phyloP scores from a whole-genome alignment of 1,140 invertebrate species.

The Pseudoatta argentina region DNA sequence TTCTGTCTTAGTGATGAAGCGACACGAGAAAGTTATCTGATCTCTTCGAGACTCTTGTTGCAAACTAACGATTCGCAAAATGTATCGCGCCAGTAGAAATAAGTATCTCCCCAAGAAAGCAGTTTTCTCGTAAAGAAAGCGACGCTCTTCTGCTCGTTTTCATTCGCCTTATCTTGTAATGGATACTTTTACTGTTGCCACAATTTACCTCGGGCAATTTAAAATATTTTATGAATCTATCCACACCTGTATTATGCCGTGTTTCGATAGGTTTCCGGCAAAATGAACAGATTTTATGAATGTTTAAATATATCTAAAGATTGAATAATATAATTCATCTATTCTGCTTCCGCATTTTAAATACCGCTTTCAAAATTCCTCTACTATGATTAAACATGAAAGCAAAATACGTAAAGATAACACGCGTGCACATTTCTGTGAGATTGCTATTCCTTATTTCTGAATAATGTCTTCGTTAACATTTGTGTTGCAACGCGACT shows the following conservation, averaged over 20 bases:
- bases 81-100: constrained; percentile 35
- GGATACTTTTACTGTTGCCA: constrained; percentile 40
- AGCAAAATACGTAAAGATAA: constrained; percentile 31
- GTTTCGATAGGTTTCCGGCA: background rate
- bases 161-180: constrained; percentile 55
- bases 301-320: background rate
- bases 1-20: constrained; percentile 41
- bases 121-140: constrained; percentile 42
- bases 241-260: background rate
- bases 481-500: constrained; percentile 29
- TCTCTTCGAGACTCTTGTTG: constrained; percentile 53
- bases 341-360: background rate
- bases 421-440: constrained; percentile 23
- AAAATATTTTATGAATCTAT: constrained; percentile 35
- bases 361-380: background rate
- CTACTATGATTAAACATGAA: background rate
- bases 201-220: constrained; percentile 36
- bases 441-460: constrained; percentile 40
- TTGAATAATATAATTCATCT: background rate
- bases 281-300: background rate
- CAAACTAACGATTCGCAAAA: constrained; percentile 60
- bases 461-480: constrained; percentile 45
- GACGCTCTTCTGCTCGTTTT: constrained; percentile 39
- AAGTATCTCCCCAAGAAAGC: constrained; percentile 30
- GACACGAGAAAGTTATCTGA: constrained; percentile 50